Conservation (phyloP, 2,797 vertebrate genomes). For the Acipenser oxyrinchus region DNA sequence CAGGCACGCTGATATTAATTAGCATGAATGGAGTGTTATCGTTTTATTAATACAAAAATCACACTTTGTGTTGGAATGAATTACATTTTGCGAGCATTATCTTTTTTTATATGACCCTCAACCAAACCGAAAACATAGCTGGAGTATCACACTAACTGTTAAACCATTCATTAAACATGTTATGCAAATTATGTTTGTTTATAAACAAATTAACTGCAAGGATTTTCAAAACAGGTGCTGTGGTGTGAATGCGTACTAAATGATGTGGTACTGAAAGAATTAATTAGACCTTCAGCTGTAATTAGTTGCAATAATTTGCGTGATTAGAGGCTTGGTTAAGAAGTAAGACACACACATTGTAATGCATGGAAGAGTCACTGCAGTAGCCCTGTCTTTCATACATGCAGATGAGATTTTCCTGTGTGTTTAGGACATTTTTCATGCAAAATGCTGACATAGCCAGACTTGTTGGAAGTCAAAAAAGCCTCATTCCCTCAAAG, state of each 20-base stretch:
- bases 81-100: slow-evolving; percentile 71
- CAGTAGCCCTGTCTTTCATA: slow-evolving; percentile 58
- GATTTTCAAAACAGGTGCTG: slow-evolving; percentile 95
- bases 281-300: slow-evolving; percentile 97
- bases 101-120: slow-evolving; percentile 58
- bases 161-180: slow-evolving; percentile 86
- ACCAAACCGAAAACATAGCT: slow-evolving; percentile 60
- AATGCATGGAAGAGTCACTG: slow-evolving; percentile 63
- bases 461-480: slow-evolving; percentile 44
- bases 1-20: slow-evolving; percentile 92
- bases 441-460: slow-evolving; percentile 78
- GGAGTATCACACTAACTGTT: slow-evolving; percentile 62
- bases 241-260: slow-evolving; percentile 94
- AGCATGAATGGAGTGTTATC: slow-evolving; percentile 80
- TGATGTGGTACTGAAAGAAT: slow-evolving; percentile 98
- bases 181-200: slow-evolving; percentile 93
- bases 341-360: slow-evolving; percentile 84
- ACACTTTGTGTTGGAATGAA: slow-evolving; percentile 68
- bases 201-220: slow-evolving; percentile 92
- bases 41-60: slow-evolving; percentile 88
- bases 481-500: slow-evolving; percentile 47
- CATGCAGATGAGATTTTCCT: slow-evolving; percentile 53
- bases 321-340: slow-evolving; percentile 98
- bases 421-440: slow-evolving; percentile 69
- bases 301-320: slow-evolving; percentile 99